Evolutionary conservation across 2,888 invertebrate species (phyloP).

Genomic region (Lasius platythorax): DNA sequence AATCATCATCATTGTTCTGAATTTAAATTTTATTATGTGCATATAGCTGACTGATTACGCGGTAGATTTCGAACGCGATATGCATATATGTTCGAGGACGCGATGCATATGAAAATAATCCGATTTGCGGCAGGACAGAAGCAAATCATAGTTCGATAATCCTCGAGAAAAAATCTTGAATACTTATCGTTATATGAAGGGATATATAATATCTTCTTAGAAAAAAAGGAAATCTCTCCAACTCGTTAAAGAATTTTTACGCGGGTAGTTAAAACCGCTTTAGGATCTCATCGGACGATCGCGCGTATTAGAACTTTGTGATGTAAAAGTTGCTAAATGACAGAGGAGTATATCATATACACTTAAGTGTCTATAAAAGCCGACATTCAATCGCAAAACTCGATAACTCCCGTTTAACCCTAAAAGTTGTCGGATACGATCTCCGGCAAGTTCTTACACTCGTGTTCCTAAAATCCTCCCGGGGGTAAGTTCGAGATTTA

Average conservation of each 20-base stretch:
- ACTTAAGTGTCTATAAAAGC: conserved; percentile 17
- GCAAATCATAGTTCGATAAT: conserved; percentile 20
- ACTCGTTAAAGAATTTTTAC: conserved; percentile 48
- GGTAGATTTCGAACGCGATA: background rate
- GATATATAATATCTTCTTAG: background rate
- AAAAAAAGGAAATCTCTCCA: background rate
- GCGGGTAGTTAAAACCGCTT: conserved; percentile 32
- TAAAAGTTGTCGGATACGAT: conserved; percentile 35
- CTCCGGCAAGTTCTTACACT: background rate
- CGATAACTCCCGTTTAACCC: conserved; percentile 23
- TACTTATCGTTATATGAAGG: conserved; percentile 4
- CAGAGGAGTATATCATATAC: background rate
- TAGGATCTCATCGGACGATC: conserved; percentile 16
- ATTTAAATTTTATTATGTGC: background rate
- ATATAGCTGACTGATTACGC: background rate
- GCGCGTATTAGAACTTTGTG: conserved; percentile 22
- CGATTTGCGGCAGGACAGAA: conserved; percentile 33
- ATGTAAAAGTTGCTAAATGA: conserved; percentile 27
- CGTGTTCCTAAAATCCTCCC: conserved; percentile 8
- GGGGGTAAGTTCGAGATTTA: conserved; percentile 18
- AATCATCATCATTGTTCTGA: background rate
- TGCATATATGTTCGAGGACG: background rate
- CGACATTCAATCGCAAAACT: conserved; percentile 15
- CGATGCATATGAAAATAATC: conserved; percentile 25
- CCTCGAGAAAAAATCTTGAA: conserved; percentile 28